These are phyloP conservation scores for Urosaurus nigricauda DNA, from an alignment of 2,797 vertebrate genomes.

Conservation along the genomic window DNA sequence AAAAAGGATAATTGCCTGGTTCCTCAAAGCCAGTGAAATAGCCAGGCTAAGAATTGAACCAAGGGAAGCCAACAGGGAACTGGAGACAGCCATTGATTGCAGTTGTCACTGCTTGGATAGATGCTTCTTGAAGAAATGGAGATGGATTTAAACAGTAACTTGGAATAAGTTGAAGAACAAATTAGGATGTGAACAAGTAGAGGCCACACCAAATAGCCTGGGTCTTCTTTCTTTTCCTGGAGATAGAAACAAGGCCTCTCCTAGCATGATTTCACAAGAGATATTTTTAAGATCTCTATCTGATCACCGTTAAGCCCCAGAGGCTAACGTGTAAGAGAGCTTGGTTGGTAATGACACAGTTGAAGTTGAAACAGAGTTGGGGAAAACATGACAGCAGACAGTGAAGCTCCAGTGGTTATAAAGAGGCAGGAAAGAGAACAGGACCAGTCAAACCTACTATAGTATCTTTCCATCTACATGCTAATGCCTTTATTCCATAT, in stretches of 20 bases:
- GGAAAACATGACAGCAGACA: background rate
- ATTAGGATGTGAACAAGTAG: background rate
- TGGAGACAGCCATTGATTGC: background rate
- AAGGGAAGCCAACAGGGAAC: background rate
- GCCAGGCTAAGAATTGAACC: background rate
- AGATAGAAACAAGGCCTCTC: background rate
- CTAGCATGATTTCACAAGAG: background rate
- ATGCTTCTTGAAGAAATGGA: background rate
- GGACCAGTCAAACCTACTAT: background rate
- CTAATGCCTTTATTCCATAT: background rate
- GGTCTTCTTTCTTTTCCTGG: background rate
- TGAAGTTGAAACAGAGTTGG: background rate
- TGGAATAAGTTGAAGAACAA: constrained; percentile 9
- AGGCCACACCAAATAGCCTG: background rate
- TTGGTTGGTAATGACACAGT: background rate
- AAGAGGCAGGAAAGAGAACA: background rate
- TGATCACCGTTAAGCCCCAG: background rate
- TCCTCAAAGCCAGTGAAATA: background rate
- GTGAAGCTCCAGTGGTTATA: background rate
- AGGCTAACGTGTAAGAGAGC: background rate
- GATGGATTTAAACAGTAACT: background rate
- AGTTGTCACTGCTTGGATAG: background rate
- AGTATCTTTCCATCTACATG: background rate
- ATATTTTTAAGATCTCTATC: background rate
- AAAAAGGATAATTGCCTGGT: constrained; percentile 15